A percentile compares a stretch with the other conserved stretches of the same genome.
These are phyloP conservation scores for Loripinus fragilis DNA, from an alignment of 2,888 invertebrate species.

Conservation along the genomic window DNA sequence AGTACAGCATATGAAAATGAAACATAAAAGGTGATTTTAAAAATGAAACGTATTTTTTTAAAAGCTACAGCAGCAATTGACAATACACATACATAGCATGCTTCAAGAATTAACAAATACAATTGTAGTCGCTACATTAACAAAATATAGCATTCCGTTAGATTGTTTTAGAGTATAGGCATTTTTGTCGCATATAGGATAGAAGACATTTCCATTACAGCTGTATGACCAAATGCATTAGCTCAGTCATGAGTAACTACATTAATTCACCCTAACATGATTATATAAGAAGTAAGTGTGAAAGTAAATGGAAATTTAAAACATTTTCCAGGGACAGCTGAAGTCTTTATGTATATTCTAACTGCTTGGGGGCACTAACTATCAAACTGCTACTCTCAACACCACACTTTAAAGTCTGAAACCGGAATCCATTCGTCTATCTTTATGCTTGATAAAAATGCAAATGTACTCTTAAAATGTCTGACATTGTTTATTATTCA, in stretches of 20 bases:
- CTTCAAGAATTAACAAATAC: too few relatives aligned
- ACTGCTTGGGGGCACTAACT: background rate
- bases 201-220: background rate
- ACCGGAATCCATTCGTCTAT: conserved; percentile 10
- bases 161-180: too few relatives aligned
- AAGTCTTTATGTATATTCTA: background rate
- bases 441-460: conserved; percentile 19
- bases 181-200: too few relatives aligned
- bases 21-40: too few relatives aligned
- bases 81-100: too few relatives aligned
- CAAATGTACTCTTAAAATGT: conserved; percentile 12
- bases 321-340: background rate
- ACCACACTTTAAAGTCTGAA: conserved; percentile 10
- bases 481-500: background rate
- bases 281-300: conserved; percentile 1
- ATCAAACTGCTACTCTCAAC: background rate
- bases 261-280: background rate
- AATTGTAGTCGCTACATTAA: too few relatives aligned
- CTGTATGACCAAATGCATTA: background rate
- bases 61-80: too few relatives aligned
- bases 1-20: too few relatives aligned
- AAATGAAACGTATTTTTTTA: too few relatives aligned
- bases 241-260: background rate
- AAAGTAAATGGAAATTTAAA: conserved; percentile 5
- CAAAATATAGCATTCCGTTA: too few relatives aligned